Evolutionary conservation across 2,113 vertebrate genomes (phyloP).

Genomic region (Elachura formosa): DNA sequence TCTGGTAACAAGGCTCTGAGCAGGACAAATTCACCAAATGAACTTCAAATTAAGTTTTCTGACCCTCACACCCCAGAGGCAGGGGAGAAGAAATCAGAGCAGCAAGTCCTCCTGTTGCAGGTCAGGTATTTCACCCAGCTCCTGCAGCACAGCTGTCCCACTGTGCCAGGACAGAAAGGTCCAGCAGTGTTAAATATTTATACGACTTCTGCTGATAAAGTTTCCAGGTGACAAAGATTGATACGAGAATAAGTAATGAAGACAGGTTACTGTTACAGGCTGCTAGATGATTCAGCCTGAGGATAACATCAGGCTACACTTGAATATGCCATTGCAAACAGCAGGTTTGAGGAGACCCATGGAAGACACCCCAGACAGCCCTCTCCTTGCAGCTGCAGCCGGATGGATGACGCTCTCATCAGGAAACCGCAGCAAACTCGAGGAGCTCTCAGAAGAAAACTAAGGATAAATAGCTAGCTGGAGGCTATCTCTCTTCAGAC

Average conservation of each 20-base stretch:
- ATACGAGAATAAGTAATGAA: conserved; percentile 35
- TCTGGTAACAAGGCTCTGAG: not conserved
- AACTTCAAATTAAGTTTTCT: not conserved
- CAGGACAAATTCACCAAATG: not conserved
- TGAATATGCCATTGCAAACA: not conserved
- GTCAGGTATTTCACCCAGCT: not conserved
- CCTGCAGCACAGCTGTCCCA: not conserved
- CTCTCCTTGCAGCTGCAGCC: not conserved
- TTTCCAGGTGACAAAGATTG: conserved; percentile 57
- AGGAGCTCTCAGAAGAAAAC: not conserved
- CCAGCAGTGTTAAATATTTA: conserved; percentile 39
- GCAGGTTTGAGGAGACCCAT: not conserved
- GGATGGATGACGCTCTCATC: not conserved
- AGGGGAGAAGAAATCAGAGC: not conserved
- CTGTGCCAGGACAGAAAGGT: not conserved
- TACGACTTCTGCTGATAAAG: conserved; percentile 17
- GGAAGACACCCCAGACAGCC: not conserved
- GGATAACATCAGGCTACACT: not conserved
- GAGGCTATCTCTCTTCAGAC: not conserved
- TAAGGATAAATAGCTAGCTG: not conserved
- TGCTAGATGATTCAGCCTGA: not conserved
- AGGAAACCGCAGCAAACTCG: not conserved
- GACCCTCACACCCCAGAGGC: not conserved
- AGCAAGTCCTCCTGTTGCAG: not conserved
- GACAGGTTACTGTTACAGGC: conserved; percentile 30